These are phyloP conservation scores for Plusia festucae DNA, from an alignment of 2,888 invertebrate species.

Conservation along the genomic window DNA sequence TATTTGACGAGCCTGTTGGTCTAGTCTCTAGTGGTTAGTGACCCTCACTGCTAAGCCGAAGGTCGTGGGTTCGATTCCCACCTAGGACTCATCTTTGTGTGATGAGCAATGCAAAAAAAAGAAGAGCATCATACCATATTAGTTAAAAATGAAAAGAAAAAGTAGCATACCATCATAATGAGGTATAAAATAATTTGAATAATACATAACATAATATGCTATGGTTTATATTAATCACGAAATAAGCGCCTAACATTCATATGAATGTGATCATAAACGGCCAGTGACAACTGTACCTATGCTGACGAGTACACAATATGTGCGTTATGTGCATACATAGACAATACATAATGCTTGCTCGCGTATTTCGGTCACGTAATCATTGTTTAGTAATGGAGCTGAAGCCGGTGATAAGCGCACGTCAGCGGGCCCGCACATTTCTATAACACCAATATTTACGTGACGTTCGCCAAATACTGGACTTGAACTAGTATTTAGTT, in stretches of 20 bases:
- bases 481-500: not conserved
- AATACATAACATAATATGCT: too few species aligned
- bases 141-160: too few species aligned
- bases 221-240: not conserved
- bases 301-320: not conserved
- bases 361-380: slow-evolving; percentile 24
- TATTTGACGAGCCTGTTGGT: too few species aligned
- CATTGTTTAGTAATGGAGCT: slow-evolving; percentile 23
- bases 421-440: slow-evolving; percentile 14
- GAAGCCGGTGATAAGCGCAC: slow-evolving; percentile 32
- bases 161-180: too few species aligned
- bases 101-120: too few species aligned
- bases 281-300: not conserved
- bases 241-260: not conserved
- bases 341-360: slow-evolving; percentile 1
- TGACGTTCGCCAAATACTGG: not conserved
- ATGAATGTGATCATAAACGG: not conserved
- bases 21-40: too few species aligned
- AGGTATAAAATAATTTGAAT: not conserved
- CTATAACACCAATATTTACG: not conserved
- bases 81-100: too few species aligned
- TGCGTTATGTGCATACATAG: not conserved
- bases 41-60: too few species aligned
- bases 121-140: too few species aligned
- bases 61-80: too few species aligned